Percentiles rank a stretch among this genome's conserved stretches.
These are phyloP conservation scores for Corythoichthys haematopterus DNA, from an alignment of 2,113 vertebrate genomes.

Conservation along the genomic window DNA sequence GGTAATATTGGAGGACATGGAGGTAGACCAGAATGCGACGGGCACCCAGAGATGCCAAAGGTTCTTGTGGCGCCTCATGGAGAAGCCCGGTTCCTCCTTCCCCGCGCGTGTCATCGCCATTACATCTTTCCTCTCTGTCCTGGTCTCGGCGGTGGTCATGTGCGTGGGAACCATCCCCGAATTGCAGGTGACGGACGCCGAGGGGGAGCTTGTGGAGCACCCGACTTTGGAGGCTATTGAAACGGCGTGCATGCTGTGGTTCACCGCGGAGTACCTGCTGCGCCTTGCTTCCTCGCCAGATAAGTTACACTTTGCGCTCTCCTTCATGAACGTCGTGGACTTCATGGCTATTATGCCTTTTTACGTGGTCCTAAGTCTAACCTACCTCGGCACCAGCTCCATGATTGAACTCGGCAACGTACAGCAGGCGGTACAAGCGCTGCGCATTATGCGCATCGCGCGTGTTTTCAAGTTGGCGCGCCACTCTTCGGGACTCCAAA, in stretches of 20 bases:
- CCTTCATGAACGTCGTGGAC: constrained; percentile 94
- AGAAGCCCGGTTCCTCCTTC: constrained; percentile 90
- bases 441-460: constrained; percentile 92
- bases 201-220: constrained; percentile 88
- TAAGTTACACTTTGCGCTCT: constrained; percentile 83
- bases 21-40: constrained; percentile 74
- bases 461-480: constrained; percentile 96
- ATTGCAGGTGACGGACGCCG: constrained; percentile 81
- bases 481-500: constrained; percentile 92
- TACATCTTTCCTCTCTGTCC: constrained; percentile 86
- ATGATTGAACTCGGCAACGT: constrained; percentile 91
- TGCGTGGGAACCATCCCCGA: constrained; percentile 94
- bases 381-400: constrained; percentile 81
- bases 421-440: constrained; percentile 90
- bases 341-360: constrained; percentile 91
- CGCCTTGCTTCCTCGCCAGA: constrained; percentile 86
- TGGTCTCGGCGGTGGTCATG: constrained; percentile 90
- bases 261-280: constrained; percentile 88
- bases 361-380: constrained; percentile 87
- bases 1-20: constrained; percentile 87
- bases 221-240: constrained; percentile 88
- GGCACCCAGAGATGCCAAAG: constrained; percentile 82
- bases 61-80: constrained; percentile 89
- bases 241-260: constrained; percentile 92
- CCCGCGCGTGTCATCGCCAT: constrained; percentile 84